phyloP scores from a whole-genome alignment of 2,888 invertebrate species.

The Ormyrus rosae region DNA sequence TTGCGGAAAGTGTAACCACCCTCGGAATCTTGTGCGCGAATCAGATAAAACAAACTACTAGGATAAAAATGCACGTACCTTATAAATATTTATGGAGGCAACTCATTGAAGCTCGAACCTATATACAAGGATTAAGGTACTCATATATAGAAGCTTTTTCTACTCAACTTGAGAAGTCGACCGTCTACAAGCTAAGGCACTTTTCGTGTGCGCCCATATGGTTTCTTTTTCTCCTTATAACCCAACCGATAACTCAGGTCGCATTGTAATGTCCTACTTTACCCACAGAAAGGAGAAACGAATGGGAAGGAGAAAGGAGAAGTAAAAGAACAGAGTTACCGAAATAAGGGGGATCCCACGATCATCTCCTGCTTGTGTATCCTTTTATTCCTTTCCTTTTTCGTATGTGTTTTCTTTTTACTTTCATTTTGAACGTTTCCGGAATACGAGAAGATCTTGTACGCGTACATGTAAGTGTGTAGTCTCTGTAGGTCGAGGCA shows the following conservation, averaged over 20 bases:
- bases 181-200: constrained; percentile 31
- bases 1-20: constrained; percentile 26
- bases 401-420: constrained; percentile 20
- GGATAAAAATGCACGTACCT: constrained; percentile 54
- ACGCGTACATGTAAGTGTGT: too few relatives aligned
- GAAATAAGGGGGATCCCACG: background rate
- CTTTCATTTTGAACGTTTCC: constrained; percentile 56
- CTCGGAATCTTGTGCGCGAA: constrained; percentile 32
- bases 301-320: constrained; percentile 19
- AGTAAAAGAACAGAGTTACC: too few relatives aligned
- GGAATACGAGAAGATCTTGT: constrained; percentile 42
- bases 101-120: too few relatives aligned
- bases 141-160: too few relatives aligned
- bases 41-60: constrained; percentile 53
- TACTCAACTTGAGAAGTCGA: background rate
- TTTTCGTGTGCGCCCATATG: background rate
- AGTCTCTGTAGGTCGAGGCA: too few relatives aligned
- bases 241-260: constrained; percentile 63
- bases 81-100: constrained; percentile 63
- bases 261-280: constrained; percentile 68
- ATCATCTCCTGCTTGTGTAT: background rate
- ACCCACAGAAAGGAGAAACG: constrained; percentile 43
- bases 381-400: background rate
- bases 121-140: too few relatives aligned
- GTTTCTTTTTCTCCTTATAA: constrained; percentile 10